Evolutionary conservation across 2,113 vertebrate genomes (phyloP), one percentile per base, ranked within the genome.

Genomic region (Laterallus jamaicensis): DNA sequence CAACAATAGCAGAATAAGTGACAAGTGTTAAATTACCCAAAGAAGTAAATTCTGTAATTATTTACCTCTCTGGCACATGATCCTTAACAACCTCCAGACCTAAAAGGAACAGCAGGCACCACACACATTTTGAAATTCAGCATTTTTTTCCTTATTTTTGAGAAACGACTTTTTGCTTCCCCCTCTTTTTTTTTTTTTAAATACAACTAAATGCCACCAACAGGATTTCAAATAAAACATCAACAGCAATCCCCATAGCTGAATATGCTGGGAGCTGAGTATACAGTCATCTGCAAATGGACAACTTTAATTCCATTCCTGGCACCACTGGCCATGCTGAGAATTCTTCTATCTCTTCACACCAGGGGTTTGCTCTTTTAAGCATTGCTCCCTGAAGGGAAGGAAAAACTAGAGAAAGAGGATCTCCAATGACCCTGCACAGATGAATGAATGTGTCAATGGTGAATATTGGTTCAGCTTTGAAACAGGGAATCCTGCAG

Each of bases 401-500:
- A 98, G 96, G 97, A 96, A 98, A 98, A 98, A 97, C 97, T 96
- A 98, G 97, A 97, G 97, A 98, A 98, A 97, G 98, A 98, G 97
- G 98, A 98, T 98, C 98, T 98, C 98, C 98, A 98, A 95, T 97
- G 98, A 98, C 98, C 98, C 98, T 97, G 98, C 97, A 97, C 98
- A 98, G 98, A 98, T 98, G 97, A 98, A 98, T 98, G 98, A 97
- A 96, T 96, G 97, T 98, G 98, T 98, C 98, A 98, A 98, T 98
- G 98, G 97, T 97, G 98, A 98, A 98, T 98, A 98, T 98, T 98
- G 98, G 98, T 97, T 98, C 97, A 97, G 97, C 98, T 98, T 98
- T 98, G 98, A 98, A 98, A 98, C 7, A 90, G 96, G 96, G 97
- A 98, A 97, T 98, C 98, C 98, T 98, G 97, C 98, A 96, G 98